These are phyloP conservation scores for Peromyscus attwateri DNA, from an alignment of 2,797 vertebrate species.

Conservation along the genomic window DNA sequence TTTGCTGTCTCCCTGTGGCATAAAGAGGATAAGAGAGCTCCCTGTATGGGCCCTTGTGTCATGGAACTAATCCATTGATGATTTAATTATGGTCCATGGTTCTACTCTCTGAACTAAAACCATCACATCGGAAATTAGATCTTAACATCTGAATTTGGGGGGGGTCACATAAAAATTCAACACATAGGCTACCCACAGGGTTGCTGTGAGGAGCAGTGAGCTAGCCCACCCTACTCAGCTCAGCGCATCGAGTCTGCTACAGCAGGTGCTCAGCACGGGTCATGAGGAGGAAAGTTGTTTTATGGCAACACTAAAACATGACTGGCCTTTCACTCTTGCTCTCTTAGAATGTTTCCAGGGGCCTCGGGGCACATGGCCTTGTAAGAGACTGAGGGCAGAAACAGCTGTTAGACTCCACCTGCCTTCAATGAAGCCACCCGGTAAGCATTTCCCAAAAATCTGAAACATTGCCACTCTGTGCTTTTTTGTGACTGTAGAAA, in stretches of 20 bases:
- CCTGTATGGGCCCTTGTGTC: background rate
- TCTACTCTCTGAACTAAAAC: background rate
- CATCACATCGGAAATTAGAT: background rate
- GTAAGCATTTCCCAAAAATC: background rate
- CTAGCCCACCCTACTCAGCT: background rate
- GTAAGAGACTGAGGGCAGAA: background rate
- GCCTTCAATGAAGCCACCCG: background rate
- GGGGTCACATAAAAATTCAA: background rate
- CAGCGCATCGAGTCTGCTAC: background rate
- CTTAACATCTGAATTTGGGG: background rate
- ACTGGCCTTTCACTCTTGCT: background rate
- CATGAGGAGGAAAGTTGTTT: slow-evolving; percentile 10
- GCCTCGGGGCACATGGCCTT: background rate
- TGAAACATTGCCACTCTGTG: background rate
- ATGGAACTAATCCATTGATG: background rate
- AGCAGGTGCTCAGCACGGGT: background rate
- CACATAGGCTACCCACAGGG: background rate
- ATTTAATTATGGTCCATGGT: background rate
- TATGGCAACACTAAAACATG: background rate
- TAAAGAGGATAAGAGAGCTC: background rate
- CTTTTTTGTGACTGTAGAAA: background rate
- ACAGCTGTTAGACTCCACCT: background rate
- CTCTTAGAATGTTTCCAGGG: background rate
- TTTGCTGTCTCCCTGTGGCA: background rate
- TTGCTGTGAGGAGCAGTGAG: background rate